Conservation (phyloP, 1,140 invertebrate species). For the Anadara kagoshimensis region DNA sequence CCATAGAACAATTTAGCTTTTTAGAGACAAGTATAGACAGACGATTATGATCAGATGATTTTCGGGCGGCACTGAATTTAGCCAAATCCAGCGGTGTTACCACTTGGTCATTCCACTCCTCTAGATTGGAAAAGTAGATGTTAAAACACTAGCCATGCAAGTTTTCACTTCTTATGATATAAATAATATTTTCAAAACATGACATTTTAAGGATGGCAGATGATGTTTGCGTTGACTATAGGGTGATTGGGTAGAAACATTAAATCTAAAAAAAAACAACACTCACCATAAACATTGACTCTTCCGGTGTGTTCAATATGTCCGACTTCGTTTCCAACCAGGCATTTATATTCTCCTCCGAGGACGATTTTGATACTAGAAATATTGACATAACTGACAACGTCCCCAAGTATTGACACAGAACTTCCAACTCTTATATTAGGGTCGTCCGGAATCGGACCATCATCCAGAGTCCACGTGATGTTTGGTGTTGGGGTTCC, state of each 20-base stretch:
- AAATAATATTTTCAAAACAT: too few relatives aligned
- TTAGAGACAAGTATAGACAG: too few relatives aligned
- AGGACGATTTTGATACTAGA: conserved; percentile 90
- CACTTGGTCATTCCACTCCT: too few relatives aligned
- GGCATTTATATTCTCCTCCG: conserved; percentile 92
- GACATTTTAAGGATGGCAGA: too few relatives aligned
- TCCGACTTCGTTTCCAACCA: conserved; percentile 89
- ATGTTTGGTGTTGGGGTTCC: conserved; percentile 94
- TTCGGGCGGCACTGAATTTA: too few relatives aligned
- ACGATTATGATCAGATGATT: too few relatives aligned
- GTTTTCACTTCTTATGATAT: too few relatives aligned
- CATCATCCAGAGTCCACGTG: conserved; percentile 93
- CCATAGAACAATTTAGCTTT: too few relatives aligned
- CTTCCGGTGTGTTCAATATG: conserved; percentile 85
- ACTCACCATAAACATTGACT: conserved; percentile 93
- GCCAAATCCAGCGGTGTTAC: too few relatives aligned
- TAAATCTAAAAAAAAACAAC: neutral
- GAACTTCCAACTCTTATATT: conserved; percentile 86
- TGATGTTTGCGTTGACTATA: too few relatives aligned
- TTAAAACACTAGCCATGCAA: too few relatives aligned
- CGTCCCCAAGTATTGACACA: conserved; percentile 91
- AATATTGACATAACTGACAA: conserved; percentile 96
- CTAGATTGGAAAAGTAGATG: too few relatives aligned
- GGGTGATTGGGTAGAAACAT: neutral
- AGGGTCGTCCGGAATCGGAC: conserved; percentile 77